These are phyloP conservation scores for Graptemys geographica DNA, from an alignment of 2,797 vertebrate species.

Conservation along the genomic window DNA sequence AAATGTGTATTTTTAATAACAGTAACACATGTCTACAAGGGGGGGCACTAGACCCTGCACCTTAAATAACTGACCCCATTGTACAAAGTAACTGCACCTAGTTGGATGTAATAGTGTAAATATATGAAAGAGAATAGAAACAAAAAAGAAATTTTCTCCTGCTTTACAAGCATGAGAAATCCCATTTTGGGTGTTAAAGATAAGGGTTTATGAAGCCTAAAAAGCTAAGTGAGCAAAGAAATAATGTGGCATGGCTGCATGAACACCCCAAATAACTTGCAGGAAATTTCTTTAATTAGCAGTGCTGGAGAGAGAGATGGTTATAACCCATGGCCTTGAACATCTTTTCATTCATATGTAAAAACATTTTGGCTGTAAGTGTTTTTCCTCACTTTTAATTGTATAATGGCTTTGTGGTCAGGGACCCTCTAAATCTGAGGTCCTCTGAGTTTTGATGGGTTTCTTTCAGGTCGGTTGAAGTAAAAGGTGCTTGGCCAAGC, in stretches of 20 bases:
- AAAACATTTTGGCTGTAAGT: not conserved
- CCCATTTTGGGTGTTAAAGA: slow-evolving; percentile 6
- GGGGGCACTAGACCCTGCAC: not conserved
- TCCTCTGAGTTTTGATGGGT: not conserved
- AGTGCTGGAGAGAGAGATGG: not conserved
- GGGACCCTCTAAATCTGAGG: not conserved
- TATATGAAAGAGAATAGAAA: slow-evolving; percentile 25
- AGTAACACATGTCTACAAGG: not conserved
- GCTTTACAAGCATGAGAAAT: slow-evolving; percentile 22
- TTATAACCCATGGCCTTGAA: not conserved
- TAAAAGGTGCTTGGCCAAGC: not conserved
- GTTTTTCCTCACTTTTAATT: not conserved
- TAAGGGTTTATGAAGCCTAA: slow-evolving; percentile 48
- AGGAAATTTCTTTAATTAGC: slow-evolving; percentile 24
- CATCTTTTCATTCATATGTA: not conserved
- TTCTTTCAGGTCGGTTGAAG: not conserved
- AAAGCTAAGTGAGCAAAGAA: slow-evolving; percentile 43
- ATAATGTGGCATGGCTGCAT: not conserved
- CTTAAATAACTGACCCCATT: not conserved
- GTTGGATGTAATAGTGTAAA: not conserved
- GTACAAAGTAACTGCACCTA: slow-evolving; percentile 10
- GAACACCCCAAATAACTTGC: slow-evolving; percentile 21
- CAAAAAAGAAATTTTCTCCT: slow-evolving; percentile 30
- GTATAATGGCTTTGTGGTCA: not conserved
- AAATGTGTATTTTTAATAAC: not conserved